Conservation (phyloP, 2,797 vertebrate genomes). For the Anabas testudineus region DNA sequence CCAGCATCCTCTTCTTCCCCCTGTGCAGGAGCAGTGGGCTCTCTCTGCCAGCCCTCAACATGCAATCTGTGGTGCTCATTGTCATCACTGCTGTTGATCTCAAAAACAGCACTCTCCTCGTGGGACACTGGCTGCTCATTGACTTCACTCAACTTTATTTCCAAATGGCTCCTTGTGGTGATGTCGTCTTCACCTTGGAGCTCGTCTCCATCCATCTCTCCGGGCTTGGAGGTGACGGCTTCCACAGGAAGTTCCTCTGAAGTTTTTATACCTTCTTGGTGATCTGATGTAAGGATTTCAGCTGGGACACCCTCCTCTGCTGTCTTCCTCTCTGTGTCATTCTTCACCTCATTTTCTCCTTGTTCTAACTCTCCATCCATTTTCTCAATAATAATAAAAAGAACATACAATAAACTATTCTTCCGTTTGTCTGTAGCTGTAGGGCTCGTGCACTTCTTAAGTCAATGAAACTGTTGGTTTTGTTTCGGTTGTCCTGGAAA, state of each 20-base stretch:
- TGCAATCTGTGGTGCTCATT: slow-evolving; percentile 33
- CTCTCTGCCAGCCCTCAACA: slow-evolving; percentile 32
- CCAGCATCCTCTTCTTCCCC: slow-evolving; percentile 4
- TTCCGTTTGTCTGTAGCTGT: not conserved
- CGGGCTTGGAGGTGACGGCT: not conserved
- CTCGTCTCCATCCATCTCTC: not conserved
- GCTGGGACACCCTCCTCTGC: slow-evolving; percentile 2
- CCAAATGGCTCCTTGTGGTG: slow-evolving; percentile 8
- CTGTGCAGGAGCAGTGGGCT: not conserved
- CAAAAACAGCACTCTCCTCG: slow-evolving; percentile 21
- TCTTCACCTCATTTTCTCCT: slow-evolving; percentile 5
- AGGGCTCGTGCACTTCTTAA: not conserved
- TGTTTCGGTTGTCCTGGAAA: slow-evolving; percentile 80
- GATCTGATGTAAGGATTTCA: not conserved
- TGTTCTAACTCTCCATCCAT: slow-evolving; percentile 50
- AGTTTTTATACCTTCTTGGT: not conserved
- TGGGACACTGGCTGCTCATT: slow-evolving; percentile 11
- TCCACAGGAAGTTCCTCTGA: not conserved
- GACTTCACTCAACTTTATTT: not conserved
- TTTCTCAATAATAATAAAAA: not conserved
- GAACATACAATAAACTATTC: not conserved
- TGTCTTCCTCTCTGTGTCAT: not conserved
- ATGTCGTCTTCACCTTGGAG: not conserved
- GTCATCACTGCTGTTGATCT: slow-evolving; percentile 10
- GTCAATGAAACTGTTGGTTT: slow-evolving; percentile 55